Evolutionary conservation across 30 jellyfish, hydroid and myxozoan genomes (phyloP).

Genomic region (Catostylus mosaicus): DNA sequence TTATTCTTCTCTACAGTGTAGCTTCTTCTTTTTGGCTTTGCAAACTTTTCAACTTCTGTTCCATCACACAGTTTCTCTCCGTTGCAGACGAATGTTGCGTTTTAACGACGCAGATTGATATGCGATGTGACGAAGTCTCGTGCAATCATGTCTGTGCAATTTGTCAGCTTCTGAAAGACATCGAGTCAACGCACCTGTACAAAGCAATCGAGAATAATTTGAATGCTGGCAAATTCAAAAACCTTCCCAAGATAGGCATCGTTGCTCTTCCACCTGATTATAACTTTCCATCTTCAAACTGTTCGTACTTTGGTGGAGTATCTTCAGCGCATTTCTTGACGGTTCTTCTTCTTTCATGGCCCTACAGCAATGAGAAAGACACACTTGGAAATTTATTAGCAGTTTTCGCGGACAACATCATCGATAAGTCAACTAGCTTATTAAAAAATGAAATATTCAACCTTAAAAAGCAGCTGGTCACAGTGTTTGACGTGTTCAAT

Average conservation of each 20-base stretch:
- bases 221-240: slow-evolving; percentile 26
- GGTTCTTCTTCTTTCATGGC: slow-evolving; percentile 75
- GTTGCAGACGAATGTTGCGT: slow-evolving; percentile 48
- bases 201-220: slow-evolving; percentile 31
- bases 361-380: slow-evolving; percentile 46
- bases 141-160: slow-evolving; percentile 57
- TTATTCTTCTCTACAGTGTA: no score
- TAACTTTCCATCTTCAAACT: slow-evolving; percentile 9
- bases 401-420: slow-evolving; percentile 5
- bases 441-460: slow-evolving; percentile 35
- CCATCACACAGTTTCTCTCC: no score
- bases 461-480: slow-evolving; percentile 56
- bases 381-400: slow-evolving; percentile 31
- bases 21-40: no score
- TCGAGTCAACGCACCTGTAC: slow-evolving; percentile 52
- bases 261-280: slow-evolving; percentile 25
- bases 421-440: slow-evolving; percentile 26
- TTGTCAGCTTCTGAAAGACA: slow-evolving; percentile 57
- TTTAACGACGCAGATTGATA: slow-evolving; percentile 55
- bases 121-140: slow-evolving; percentile 59
- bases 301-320: slow-evolving; percentile 29
- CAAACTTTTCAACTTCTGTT: no score
- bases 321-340: slow-evolving; percentile 76
- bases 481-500: slow-evolving; percentile 37
- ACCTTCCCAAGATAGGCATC: slow-evolving; percentile 38